Percentiles rank a stretch among this genome's conserved stretches.
phyloP scores from a whole-genome alignment of 2,797 vertebrate genomes.

The Morelia viridis region DNA sequence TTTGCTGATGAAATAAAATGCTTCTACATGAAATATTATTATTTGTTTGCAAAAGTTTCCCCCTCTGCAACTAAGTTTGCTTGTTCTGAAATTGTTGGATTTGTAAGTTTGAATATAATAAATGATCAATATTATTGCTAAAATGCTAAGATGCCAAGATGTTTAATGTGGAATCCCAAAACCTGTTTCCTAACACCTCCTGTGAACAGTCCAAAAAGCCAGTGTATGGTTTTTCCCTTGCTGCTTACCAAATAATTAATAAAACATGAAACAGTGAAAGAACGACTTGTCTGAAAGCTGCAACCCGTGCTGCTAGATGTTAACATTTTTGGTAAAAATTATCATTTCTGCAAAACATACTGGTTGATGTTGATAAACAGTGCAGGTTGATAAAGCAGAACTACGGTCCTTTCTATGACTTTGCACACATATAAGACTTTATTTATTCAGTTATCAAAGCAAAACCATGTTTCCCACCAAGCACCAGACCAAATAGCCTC shows the following conservation, averaged over 20 bases:
- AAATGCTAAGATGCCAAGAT: slow-evolving; percentile 23
- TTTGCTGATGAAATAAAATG: neutral
- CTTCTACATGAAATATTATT: neutral
- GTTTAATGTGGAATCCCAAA: slow-evolving; percentile 9
- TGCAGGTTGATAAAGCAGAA: slow-evolving; percentile 19
- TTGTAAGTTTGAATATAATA: slow-evolving; percentile 21
- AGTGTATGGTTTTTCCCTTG: slow-evolving; percentile 53
- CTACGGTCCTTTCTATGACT: slow-evolving; percentile 42
- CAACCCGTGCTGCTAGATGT: slow-evolving; percentile 58
- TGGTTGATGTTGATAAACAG: neutral
- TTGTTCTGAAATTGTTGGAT: slow-evolving; percentile 21
- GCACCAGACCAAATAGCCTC: neutral
- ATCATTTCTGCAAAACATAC: slow-evolving; percentile 22
- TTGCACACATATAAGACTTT: slow-evolving; percentile 24
- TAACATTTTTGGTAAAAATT: slow-evolving; percentile 21
- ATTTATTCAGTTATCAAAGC: too few species aligned
- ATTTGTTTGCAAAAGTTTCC: slow-evolving; percentile 5
- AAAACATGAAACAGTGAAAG: slow-evolving; percentile 64
- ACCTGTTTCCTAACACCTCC: slow-evolving; percentile 52
- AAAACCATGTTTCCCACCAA: neutral
- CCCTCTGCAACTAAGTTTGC: neutral
- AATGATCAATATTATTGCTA: slow-evolving; percentile 27
- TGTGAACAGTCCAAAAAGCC: slow-evolving; percentile 59
- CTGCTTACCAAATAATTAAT: slow-evolving; percentile 66
- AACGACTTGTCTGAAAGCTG: slow-evolving; percentile 55